Evolutionary conservation across 2,888 invertebrate genomes (phyloP).

Genomic region (Rhingia campestris): DNA sequence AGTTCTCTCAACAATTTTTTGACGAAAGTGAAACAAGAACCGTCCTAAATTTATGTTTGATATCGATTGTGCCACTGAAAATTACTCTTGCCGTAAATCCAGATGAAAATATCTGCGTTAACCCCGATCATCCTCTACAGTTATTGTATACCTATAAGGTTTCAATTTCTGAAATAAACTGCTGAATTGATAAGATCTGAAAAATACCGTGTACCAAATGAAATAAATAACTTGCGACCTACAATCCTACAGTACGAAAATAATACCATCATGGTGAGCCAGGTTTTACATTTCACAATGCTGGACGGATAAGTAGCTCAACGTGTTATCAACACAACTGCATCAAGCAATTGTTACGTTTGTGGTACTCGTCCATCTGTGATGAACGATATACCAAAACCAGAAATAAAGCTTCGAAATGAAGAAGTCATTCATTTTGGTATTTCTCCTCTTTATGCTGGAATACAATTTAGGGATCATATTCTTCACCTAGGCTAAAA

Average conservation of each 20-base stretch:
- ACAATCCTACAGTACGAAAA: background rate
- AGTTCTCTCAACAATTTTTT: slow-evolving; percentile 11
- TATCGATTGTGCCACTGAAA: background rate
- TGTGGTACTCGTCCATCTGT: background rate
- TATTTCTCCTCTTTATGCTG: slow-evolving; percentile 9
- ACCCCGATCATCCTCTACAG: slow-evolving; percentile 4
- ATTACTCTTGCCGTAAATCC: background rate
- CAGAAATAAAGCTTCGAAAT: slow-evolving; percentile 8
- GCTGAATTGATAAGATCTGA: slow-evolving; percentile 2
- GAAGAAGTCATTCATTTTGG: background rate
- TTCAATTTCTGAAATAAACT: slow-evolving; percentile 11
- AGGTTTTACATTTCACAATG: background rate
- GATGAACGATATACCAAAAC: slow-evolving; percentile 20
- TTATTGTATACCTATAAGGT: slow-evolving; percentile 1
- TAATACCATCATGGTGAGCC: no score
- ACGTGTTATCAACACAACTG: slow-evolving; percentile 6
- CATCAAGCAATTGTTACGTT: background rate
- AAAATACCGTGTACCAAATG: background rate
- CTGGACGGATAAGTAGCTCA: slow-evolving; percentile 1
- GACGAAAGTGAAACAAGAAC: slow-evolving; percentile 8
- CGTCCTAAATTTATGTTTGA: background rate
- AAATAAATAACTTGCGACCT: slow-evolving; percentile 6
- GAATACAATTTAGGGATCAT: no score
- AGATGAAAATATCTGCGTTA: background rate
- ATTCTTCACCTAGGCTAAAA: background rate